Conservation (phyloP, 2,888 invertebrate species). For the Calliopum simillimum region DNA sequence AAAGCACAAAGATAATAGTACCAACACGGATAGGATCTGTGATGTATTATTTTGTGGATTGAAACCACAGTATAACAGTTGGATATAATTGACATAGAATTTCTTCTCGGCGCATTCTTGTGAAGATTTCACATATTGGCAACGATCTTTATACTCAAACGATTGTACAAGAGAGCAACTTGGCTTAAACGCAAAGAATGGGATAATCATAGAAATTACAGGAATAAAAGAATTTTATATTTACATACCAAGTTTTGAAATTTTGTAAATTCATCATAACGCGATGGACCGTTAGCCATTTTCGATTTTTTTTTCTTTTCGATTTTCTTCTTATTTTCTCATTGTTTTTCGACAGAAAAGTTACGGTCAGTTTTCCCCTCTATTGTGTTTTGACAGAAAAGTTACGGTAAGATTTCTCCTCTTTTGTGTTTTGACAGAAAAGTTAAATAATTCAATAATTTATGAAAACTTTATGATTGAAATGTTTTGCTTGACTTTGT, state of each 20-base stretch:
- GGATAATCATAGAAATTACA: neutral
- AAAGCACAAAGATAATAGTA: conserved; percentile 48
- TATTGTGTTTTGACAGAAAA: too few relatives aligned
- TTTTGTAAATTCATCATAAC: conserved; percentile 35
- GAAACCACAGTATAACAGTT: conserved; percentile 64
- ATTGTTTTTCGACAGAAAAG: too few relatives aligned
- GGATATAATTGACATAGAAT: conserved; percentile 62
- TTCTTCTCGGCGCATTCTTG: conserved; percentile 56
- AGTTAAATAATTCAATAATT: too few relatives aligned
- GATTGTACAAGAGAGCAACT: conserved; percentile 45
- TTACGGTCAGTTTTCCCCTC: too few relatives aligned
- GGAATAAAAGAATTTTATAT: neutral
- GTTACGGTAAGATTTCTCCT: too few relatives aligned
- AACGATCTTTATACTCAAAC: conserved; percentile 55
- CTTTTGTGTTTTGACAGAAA: neutral
- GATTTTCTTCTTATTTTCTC: neutral
- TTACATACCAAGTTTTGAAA: conserved; percentile 41
- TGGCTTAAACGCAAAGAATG: conserved; percentile 37
- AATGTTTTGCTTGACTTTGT: neutral
- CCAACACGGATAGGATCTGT: conserved; percentile 38
- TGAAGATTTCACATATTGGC: conserved; percentile 61
- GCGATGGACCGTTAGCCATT: conserved; percentile 8
- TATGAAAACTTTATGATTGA: neutral
- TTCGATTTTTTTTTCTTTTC: neutral
- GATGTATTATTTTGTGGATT: conserved; percentile 45